phyloP scores from a whole-genome alignment of 1,140 invertebrate genomes.

The Rhagoletis pomonella region DNA sequence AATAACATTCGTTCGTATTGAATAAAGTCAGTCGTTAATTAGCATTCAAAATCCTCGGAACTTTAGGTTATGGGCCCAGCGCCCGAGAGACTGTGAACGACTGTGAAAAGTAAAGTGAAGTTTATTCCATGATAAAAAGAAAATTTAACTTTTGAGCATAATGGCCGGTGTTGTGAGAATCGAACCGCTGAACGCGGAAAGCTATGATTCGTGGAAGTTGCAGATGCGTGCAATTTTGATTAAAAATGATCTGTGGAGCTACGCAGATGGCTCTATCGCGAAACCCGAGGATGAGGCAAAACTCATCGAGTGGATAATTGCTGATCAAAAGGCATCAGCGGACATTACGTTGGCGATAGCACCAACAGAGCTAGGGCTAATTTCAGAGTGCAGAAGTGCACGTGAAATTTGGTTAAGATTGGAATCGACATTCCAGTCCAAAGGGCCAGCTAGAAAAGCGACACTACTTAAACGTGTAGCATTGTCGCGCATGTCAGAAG shows the following conservation, averaged over 20 bases:
- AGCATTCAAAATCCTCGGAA: too few species aligned
- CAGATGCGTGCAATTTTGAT: neutral
- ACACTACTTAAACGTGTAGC: constrained; percentile 59
- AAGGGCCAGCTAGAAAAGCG: constrained; percentile 61
- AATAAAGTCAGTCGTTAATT: too few species aligned
- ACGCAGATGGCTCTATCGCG: neutral
- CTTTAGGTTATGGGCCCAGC: too few species aligned
- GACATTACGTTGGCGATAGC: constrained; percentile 49
- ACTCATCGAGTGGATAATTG: neutral
- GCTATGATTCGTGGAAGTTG: neutral
- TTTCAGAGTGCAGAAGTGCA: constrained; percentile 54
- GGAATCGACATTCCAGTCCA: constrained; percentile 56
- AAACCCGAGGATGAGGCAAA: neutral
- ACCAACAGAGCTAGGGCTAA: constrained; percentile 33
- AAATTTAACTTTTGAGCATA: too few species aligned
- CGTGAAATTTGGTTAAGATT: constrained; percentile 61
- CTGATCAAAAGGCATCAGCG: constrained; percentile 53
- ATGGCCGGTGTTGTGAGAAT: too few species aligned
- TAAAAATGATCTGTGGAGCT: neutral
- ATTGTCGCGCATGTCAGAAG: constrained; percentile 55
- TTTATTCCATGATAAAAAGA: too few species aligned
- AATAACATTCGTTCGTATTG: too few species aligned
- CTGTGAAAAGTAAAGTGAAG: too few species aligned
- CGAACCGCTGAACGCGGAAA: neutral
- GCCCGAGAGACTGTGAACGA: too few species aligned